Base-by-base conservation (phyloP, 1,140 invertebrate species). In the fruit fly (Drosophila melanogaster) region DNA sequence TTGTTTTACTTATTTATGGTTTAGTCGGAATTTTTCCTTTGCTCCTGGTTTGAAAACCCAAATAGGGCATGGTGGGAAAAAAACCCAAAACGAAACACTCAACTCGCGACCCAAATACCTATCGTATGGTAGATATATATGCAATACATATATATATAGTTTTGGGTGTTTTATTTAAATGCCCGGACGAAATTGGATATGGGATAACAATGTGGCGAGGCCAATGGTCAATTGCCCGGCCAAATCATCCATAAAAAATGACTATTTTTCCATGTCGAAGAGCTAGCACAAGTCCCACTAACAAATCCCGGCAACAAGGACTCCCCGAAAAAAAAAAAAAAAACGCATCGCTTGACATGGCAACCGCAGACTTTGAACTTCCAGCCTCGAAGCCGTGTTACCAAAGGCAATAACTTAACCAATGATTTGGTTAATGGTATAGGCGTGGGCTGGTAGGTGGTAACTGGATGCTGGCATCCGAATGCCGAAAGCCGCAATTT, bases 371-470 rank as follows among this genome's bases (percentile, higher is more conserved):
- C 17, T 24, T 12, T 12, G 6, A 59, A 47, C 66, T 57, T 19
- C 30, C 7, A 10, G 7, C 30, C 8, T 3, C 7, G 30, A 30
- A 30, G 30, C 30, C 30, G 7, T 10, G 30, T 30, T 58, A 79
- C 61, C 38, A 10, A 7, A 15, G 40, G 7, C 55, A 70, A 50
- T 75, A 55, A 58, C 41, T 57, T 78, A 65, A 35, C 33, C 66
- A 73, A 77, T 72, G 59, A 72, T 73, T 76, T 62, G 75, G 75
- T 60, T 75, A 71, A 83, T 75, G 69, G 77, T 44, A 22, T 49
- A 69, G 19, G 10, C 43, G 19, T 24, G 14, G 6, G n/a, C n/a
- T n/a, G 24, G 44, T 67, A 14, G 56, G 17, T 6, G 49, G 24
- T 12, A 46, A 24, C 4, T 1, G 14, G 19, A 24, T 2, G 62